A percentile compares a stretch with the other conserved stretches of the same genome.
Evolutionary conservation across 2,797 vertebrate genomes (phyloP).

Genomic region (Rhinoraja longicauda): DNA sequence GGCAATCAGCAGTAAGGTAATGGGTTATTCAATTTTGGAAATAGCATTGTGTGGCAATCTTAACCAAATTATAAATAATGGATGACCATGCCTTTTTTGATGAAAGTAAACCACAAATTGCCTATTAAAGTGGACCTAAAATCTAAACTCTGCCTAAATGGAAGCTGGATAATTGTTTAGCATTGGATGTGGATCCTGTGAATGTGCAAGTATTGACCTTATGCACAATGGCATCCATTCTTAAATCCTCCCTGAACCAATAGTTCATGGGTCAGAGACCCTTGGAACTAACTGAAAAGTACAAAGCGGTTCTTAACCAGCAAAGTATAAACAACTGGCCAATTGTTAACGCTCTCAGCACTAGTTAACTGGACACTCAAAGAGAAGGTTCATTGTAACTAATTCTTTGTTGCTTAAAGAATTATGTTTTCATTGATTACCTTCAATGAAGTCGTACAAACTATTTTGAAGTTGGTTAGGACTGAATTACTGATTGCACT

Average conservation of each 20-base stretch:
- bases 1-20: too few species aligned
- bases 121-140: neutral
- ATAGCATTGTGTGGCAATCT: neutral
- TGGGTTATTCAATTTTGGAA: neutral
- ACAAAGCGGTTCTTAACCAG: neutral
- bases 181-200: neutral
- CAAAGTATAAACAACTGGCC: constrained; percentile 12
- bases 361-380: constrained; percentile 1
- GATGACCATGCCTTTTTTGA: neutral
- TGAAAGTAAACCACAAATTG: neutral
- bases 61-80: neutral
- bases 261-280: constrained; percentile 16
- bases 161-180: neutral
- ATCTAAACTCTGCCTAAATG: neutral
- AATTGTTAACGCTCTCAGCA: constrained; percentile 12
- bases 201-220: neutral
- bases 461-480: neutral
- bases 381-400: neutral
- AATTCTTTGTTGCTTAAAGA: neutral
- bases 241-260: constrained; percentile 16
- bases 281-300: neutral
- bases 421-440: constrained; percentile 29
- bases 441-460: neutral
- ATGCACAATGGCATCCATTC: constrained; percentile 2
- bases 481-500: neutral